phyloP scores from a whole-genome alignment of 2,797 vertebrate species.

The Macropus fuliginosus region DNA sequence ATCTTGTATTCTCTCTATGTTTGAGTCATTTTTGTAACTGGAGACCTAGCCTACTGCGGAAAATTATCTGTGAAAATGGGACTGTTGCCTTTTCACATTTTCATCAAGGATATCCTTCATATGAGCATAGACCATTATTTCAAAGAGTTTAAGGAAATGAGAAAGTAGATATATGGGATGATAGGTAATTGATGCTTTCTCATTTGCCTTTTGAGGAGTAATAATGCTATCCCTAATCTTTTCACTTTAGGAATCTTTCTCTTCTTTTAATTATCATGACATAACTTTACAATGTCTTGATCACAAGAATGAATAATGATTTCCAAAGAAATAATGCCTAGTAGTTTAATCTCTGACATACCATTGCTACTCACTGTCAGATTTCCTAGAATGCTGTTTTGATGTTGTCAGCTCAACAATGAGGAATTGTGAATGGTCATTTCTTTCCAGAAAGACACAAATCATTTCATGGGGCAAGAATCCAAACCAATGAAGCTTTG shows the following conservation, averaged over 20 bases:
- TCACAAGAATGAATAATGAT: constrained; percentile 8
- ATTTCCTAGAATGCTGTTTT: constrained; percentile 55
- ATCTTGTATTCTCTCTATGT: not conserved
- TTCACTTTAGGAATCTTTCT: not conserved
- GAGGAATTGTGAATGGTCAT: constrained; percentile 53
- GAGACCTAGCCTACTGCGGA: not conserved
- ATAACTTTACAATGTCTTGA: not conserved
- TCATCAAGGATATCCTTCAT: not conserved
- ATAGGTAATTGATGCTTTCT: not conserved
- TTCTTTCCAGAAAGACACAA: constrained; percentile 59
- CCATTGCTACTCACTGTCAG: not conserved
- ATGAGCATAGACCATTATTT: not conserved
- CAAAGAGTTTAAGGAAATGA: not conserved
- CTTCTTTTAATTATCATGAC: not conserved
- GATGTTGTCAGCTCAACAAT: constrained; percentile 11
- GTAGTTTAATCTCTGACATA: not conserved
- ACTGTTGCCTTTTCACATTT: not conserved
- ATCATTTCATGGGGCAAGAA: constrained; percentile 20
- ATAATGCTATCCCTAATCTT: not conserved
- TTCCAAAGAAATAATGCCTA: not conserved
- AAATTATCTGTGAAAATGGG: not conserved
- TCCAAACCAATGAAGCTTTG: constrained; percentile 32
- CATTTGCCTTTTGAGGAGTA: not conserved
- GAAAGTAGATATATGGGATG: not conserved
- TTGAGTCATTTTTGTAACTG: not conserved